phyloP scores from a whole-genome alignment of 2,888 invertebrate species.

The Oligia strigilis region DNA sequence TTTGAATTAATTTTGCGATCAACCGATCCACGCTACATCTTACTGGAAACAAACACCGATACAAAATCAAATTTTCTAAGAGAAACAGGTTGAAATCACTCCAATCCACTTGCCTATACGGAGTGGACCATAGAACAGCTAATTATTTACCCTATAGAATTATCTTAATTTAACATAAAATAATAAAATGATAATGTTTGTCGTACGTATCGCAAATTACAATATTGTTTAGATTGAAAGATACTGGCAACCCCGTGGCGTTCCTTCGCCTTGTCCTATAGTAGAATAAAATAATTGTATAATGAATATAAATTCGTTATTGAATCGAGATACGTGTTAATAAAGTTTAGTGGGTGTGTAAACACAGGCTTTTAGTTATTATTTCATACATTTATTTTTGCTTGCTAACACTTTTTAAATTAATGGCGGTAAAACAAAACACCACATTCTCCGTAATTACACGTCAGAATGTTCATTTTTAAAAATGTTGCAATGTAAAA shows the following conservation, averaged over 20 bases:
- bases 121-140: background rate
- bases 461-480: background rate
- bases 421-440: background rate
- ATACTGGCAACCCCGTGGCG: constrained; percentile 5
- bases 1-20: background rate
- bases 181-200: constrained; percentile 23
- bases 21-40: background rate
- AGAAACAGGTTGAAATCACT: background rate
- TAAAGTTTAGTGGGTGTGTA: constrained; percentile 9
- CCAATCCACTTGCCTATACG: background rate
- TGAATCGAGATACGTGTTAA: constrained; percentile 7
- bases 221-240: constrained; percentile 28
- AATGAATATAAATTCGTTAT: constrained; percentile 18
- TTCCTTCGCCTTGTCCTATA: background rate
- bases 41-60: background rate
- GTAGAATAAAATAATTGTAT: constrained; percentile 22
- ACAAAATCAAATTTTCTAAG: background rate
- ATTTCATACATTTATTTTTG: background rate
- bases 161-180: constrained; percentile 13
- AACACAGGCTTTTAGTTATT: background rate
- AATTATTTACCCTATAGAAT: constrained; percentile 15
- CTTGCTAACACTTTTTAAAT: background rate
- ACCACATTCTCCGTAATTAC: background rate
- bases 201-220: constrained; percentile 7
- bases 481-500: background rate